Evolutionary conservation across 2,113 vertebrate species (phyloP), one percentile per base, ranked within the genome.

Genomic region (Gymnocephalus cernua): DNA sequence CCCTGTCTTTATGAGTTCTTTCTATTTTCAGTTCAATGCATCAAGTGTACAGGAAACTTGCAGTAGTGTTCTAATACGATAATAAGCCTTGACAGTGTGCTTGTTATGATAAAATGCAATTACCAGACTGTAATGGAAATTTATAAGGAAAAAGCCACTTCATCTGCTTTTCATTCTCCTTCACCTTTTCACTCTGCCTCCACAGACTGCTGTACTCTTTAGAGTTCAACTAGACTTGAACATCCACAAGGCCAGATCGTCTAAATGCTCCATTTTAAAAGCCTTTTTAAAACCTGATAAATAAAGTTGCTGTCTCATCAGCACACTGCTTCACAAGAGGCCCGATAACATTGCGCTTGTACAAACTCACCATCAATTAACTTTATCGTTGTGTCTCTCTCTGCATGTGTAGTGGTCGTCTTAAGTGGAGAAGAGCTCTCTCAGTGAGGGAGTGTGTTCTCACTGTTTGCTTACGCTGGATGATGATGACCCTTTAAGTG

Each of bases 271-370:
- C 1, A 45, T 85, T 89, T 89, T 57, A 86, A 91, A 84, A 47
- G 74, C 59, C 76, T 86, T 83, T 90, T 79, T 76, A 84, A 88
- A 87, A 77, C 56, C 61, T 44, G 23, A 90, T 91, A 84, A 79
- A 84, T 87, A 75, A 77, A 67, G 59, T 69, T 79, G 68, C 57
- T 19, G 59, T 73, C 74, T 87, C 78, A 66, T 89, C 79, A 82
- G 74, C 69, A 4, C 62, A 9, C 63, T 1, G 59, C 67, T 72
- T 70, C 84, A 62, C 66, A 15, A 82, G 84, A 84, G 77, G 82
- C 53, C 86, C 27, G 3, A 62, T 68, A 91, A 74, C 44, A 56
- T n/a, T 70, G 76, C 57, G 54, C 32, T 53, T 16, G 32, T 56
- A 77, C 61, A 81, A 86, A 78, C 79, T 10, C 80, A 48, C 50